Conservation (phyloP, 2,888 invertebrate species). For the Galerucella calmariensis region DNA sequence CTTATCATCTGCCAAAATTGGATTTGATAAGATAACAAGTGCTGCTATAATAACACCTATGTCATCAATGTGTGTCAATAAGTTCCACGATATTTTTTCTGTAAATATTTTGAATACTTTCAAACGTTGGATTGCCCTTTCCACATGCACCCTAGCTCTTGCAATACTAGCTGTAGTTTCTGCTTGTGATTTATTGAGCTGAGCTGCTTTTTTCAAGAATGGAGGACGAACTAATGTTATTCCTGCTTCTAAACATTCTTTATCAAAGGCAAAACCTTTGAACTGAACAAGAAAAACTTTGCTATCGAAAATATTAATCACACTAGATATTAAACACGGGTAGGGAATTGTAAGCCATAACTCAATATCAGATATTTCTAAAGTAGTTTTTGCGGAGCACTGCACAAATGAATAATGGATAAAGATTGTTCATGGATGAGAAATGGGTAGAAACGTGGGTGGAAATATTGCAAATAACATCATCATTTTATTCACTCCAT, state of each 20-base stretch:
- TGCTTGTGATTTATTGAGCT: conserved; percentile 14
- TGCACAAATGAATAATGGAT: too few relatives aligned
- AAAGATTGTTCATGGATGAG: too few relatives aligned
- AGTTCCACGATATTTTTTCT: conserved; percentile 13
- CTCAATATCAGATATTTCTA: too few relatives aligned
- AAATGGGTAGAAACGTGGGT: too few relatives aligned
- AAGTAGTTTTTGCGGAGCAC: too few relatives aligned
- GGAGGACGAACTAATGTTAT: conserved; percentile 18
- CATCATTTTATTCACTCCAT: too few relatives aligned
- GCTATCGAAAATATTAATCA: too few relatives aligned
- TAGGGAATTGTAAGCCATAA: too few relatives aligned
- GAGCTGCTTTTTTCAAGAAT: conserved; percentile 6
- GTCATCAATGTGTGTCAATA: conserved; percentile 5
- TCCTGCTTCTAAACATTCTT: conserved; percentile 16
- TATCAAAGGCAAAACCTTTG: conserved; percentile 5
- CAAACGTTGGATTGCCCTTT: not conserved
- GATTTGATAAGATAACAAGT: conserved; percentile 14
- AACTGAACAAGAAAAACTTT: too few relatives aligned
- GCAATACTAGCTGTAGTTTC: conserved; percentile 13
- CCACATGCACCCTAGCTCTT: conserved; percentile 13
- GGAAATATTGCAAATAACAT: too few relatives aligned
- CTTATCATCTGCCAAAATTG: conserved; percentile 20
- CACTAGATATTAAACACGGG: too few relatives aligned
- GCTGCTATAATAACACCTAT: conserved; percentile 12
- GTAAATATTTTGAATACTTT: conserved; percentile 11